Conservation (phyloP, 2,888 invertebrate species). For the Mimumesa dahlbomi region DNA sequence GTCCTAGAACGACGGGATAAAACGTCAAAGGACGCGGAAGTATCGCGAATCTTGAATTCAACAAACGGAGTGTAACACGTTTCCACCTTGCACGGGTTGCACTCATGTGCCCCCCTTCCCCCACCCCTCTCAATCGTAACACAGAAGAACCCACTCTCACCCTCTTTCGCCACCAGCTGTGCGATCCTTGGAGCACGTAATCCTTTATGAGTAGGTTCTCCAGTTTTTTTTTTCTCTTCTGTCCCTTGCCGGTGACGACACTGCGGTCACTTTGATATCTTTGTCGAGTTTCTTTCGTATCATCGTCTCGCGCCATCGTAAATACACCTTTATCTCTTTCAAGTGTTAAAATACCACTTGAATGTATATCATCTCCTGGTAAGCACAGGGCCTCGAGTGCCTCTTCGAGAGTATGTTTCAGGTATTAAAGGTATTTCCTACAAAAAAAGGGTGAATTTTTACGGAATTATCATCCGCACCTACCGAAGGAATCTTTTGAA, state of each 20-base stretch:
- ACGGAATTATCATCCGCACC: too few species aligned
- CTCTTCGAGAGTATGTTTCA: conserved; percentile 7
- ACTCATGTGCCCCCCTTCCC: conserved; percentile 12
- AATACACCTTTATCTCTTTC: conserved; percentile 44
- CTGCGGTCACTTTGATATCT: conserved; percentile 30
- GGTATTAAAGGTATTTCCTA: background rate
- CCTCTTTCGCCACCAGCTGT: conserved; percentile 26
- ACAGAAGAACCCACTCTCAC: conserved; percentile 8
- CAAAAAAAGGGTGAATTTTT: too few species aligned
- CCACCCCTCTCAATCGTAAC: conserved; percentile 5
- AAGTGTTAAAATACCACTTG: conserved; percentile 54
- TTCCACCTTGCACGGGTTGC: conserved; percentile 6
- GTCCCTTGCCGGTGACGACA: background rate
- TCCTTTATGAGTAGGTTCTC: conserved; percentile 40
- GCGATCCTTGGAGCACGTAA: conserved; percentile 44
- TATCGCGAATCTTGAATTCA: background rate
- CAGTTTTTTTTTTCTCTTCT: conserved; percentile 22
- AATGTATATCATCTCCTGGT: conserved; percentile 34
- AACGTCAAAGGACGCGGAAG: too few species aligned
- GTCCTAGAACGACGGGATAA: too few species aligned
- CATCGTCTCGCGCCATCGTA: conserved; percentile 31
- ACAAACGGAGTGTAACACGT: conserved; percentile 7
- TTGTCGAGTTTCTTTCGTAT: conserved; percentile 17
- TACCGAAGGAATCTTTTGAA: too few species aligned
- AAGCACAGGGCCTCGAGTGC: conserved; percentile 25